Evolutionary conservation across 2,113 vertebrate genomes (phyloP).

Genomic region (Hirundichthys speculiger): DNA sequence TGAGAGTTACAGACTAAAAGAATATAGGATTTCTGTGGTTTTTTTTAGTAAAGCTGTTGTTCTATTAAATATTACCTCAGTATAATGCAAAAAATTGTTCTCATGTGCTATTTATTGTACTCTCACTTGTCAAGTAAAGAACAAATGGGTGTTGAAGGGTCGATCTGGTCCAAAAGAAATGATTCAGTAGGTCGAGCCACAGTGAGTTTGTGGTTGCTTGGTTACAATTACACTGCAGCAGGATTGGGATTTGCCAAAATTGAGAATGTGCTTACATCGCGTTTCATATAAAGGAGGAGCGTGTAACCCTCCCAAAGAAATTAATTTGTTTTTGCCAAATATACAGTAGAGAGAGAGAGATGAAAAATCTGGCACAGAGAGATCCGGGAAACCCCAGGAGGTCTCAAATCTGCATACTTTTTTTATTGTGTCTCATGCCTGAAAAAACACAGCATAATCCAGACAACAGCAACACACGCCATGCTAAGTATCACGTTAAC

Average conservation of each 20-base stretch:
- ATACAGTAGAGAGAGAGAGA: conserved; percentile 29
- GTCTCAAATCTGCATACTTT: conserved; percentile 49
- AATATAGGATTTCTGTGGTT: too few species aligned
- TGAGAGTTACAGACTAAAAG: too few species aligned
- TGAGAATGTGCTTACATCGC: conserved; percentile 38
- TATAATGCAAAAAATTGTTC: not conserved
- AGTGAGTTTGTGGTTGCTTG: conserved; percentile 33
- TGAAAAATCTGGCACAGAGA: conserved; percentile 40
- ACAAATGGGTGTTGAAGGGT: conserved; percentile 30
- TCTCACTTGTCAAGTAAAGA: conserved; percentile 50
- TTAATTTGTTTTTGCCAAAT: conserved; percentile 57
- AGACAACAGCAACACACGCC: not conserved
- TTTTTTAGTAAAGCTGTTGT: too few species aligned
- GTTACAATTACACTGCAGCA: conserved; percentile 24
- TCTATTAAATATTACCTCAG: too few species aligned
- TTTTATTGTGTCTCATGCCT: conserved; percentile 33
- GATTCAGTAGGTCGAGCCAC: conserved; percentile 1
- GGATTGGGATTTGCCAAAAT: conserved; percentile 31
- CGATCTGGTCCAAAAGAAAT: conserved; percentile 52
- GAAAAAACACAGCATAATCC: conserved; percentile 19
- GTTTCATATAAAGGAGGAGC: conserved; percentile 31
- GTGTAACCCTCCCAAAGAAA: conserved; percentile 45
- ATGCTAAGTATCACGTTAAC: conserved; percentile 1
- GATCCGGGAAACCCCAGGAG: conserved; percentile 31
- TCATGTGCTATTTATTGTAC: conserved; percentile 34